Percentiles rank a stretch among this genome's conserved stretches.
Evolutionary conservation across 2,888 invertebrate species (phyloP).

Genomic region (Ernsta delagoae): DNA sequence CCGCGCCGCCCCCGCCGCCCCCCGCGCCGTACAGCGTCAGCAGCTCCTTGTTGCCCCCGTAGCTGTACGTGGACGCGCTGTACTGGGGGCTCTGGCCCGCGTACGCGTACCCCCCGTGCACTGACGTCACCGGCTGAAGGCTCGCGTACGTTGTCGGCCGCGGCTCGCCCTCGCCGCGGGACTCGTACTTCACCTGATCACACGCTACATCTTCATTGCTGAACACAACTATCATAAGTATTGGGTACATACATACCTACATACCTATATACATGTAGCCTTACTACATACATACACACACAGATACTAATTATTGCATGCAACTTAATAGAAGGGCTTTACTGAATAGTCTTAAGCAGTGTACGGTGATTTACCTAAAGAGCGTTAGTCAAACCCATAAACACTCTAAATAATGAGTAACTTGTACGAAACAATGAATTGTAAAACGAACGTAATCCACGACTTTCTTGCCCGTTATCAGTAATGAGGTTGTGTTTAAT

Average conservation of each 20-base stretch:
- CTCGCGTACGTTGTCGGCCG: slow-evolving; percentile 85
- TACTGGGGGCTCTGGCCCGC: slow-evolving; percentile 68
- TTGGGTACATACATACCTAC: too few relatives aligned
- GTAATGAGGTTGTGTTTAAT: slow-evolving; percentile 6
- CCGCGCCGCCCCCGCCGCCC: too few relatives aligned
- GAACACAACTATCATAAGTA: too few relatives aligned
- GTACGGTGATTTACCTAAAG: slow-evolving; percentile 12
- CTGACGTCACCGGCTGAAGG: slow-evolving; percentile 86
- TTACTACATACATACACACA: too few relatives aligned
- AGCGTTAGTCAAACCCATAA: slow-evolving; percentile 26
- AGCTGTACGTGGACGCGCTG: slow-evolving; percentile 55
- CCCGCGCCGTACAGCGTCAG: too few relatives aligned
- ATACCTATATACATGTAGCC: too few relatives aligned
- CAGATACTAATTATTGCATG: too few relatives aligned
- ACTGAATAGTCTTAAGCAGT: not conserved
- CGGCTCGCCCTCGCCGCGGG: slow-evolving; percentile 66
- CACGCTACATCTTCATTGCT: too few relatives aligned
- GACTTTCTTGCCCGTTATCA: slow-evolving; percentile 25
- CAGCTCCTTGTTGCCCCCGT: slow-evolving; percentile 47
- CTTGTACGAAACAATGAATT: slow-evolving; percentile 22
- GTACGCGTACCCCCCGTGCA: slow-evolving; percentile 65
- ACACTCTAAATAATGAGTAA: slow-evolving; percentile 25
- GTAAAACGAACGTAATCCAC: slow-evolving; percentile 23
- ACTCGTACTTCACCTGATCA: slow-evolving; percentile 69
- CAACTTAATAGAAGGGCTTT: not conserved